Percentiles rank a stretch among this genome's conserved stretches.
These are phyloP conservation scores for Halocynthia aurantium DNA, from an alignment of 23 tunicate genomes.

Conservation along the genomic window DNA sequence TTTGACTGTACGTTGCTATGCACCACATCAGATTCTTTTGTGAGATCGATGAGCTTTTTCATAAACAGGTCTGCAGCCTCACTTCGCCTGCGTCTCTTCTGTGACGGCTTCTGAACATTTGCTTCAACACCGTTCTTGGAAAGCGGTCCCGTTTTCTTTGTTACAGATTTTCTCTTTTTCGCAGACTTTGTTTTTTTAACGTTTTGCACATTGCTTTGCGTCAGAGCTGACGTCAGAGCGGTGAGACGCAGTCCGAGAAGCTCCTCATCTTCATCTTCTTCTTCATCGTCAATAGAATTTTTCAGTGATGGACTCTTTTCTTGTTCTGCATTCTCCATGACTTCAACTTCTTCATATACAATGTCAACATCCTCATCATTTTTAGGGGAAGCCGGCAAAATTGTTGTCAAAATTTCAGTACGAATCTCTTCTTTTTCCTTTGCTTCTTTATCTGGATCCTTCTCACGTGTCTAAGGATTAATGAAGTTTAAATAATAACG, in stretches of 20 bases:
- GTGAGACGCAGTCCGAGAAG: conserved; percentile 32
- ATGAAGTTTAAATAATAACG: too few relatives aligned
- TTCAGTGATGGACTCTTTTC: neutral
- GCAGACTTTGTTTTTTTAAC: neutral
- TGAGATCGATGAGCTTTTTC: conserved; percentile 4
- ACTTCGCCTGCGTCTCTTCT: neutral
- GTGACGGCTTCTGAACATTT: too few relatives aligned
- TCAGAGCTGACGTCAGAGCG: conserved; percentile 52
- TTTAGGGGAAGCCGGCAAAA: too few relatives aligned
- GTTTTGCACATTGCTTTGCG: conserved; percentile 3
- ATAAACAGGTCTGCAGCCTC: conserved; percentile 4
- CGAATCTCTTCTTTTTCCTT: too few relatives aligned
- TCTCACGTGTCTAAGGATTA: too few relatives aligned
- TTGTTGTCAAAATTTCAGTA: too few relatives aligned
- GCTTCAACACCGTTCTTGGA: neutral
- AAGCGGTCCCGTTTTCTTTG: conserved; percentile 4
- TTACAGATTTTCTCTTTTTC: conserved; percentile 13
- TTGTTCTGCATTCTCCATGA: neutral
- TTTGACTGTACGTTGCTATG: neutral
- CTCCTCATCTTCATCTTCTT: conserved; percentile 67
- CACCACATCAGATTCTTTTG: neutral
- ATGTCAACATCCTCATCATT: neutral
- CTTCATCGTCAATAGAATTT: neutral
- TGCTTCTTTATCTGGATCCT: too few relatives aligned
- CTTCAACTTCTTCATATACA: conserved; percentile 10